phyloP scores from a whole-genome alignment of 2,797 vertebrate genomes.

The Dryobates pubescens region DNA sequence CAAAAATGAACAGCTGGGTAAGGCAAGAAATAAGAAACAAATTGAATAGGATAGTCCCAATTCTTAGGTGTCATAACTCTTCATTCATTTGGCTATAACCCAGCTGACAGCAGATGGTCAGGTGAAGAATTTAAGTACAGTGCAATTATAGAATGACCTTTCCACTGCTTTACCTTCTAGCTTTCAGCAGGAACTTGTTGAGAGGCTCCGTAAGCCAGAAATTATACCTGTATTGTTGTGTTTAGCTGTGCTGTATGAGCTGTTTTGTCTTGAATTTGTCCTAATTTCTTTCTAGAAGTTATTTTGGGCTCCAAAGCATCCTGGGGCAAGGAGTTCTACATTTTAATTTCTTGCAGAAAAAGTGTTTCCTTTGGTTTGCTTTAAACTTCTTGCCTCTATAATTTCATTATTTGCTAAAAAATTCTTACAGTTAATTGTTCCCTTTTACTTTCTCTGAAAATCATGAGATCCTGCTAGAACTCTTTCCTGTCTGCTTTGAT shows the following conservation, averaged over 20 bases:
- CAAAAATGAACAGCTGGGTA: not conserved
- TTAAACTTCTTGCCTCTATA: not conserved
- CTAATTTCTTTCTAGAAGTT: slow-evolving; percentile 5
- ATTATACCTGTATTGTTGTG: not conserved
- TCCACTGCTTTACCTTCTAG: not conserved
- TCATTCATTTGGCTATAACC: not conserved
- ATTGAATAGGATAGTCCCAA: not conserved
- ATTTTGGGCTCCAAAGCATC: slow-evolving; percentile 8
- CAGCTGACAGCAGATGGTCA: not conserved
- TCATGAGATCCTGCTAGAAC: not conserved
- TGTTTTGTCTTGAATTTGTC: not conserved
- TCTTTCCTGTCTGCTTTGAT: not conserved
- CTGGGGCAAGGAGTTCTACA: not conserved
- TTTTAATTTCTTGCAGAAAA: slow-evolving; percentile 33
- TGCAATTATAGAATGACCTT: not conserved
- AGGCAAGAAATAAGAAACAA: not conserved
- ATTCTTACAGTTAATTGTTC: slow-evolving; percentile 8
- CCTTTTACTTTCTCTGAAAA: slow-evolving; percentile 14
- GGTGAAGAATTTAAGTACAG: not conserved
- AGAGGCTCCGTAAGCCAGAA: not conserved
- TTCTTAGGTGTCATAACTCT: not conserved
- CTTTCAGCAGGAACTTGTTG: not conserved
- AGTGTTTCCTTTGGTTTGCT: slow-evolving; percentile 15
- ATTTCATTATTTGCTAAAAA: slow-evolving; percentile 26
- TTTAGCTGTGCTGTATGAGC: not conserved